Percentiles rank a stretch among this genome's conserved stretches.
These are phyloP conservation scores for Apodemus sylvaticus DNA, from an alignment of 2,113 vertebrate genomes.

Conservation along the genomic window DNA sequence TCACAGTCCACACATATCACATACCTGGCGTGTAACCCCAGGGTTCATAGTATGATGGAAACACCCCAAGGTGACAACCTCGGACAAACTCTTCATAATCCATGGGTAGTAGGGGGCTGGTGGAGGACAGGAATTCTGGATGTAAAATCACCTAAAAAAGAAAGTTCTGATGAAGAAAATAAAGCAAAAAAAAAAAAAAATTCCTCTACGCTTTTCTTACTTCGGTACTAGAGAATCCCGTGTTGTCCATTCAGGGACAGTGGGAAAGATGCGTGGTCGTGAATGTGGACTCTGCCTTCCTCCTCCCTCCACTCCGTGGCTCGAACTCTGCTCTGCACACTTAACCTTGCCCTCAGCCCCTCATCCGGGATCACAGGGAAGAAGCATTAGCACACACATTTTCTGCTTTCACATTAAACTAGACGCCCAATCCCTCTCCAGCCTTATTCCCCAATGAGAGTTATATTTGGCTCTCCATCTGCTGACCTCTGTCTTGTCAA, in stretches of 20 bases:
- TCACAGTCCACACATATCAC: neutral
- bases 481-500: neutral
- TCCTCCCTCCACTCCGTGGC: neutral
- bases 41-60: slow-evolving; percentile 98
- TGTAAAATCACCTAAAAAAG: slow-evolving; percentile 93
- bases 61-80: slow-evolving; percentile 97
- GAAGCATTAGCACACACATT: rapidly evolving
- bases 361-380: neutral
- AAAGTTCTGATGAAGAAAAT: slow-evolving; percentile 64
- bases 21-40: slow-evolving; percentile 99
- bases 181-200: neutral
- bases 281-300: too few relatives aligned
- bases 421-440: neutral
- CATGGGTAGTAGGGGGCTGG: slow-evolving; percentile 96
- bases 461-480: neutral
- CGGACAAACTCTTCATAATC: slow-evolving; percentile 99
- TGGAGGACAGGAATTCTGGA: slow-evolving; percentile 98
- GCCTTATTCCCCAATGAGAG: neutral
- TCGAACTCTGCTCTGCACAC: neutral
- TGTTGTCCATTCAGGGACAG: neutral
- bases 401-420: neutral
- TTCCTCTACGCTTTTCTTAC: neutral
- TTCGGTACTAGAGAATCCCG: neutral
- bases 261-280: neutral
- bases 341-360: neutral